Percentiles rank a stretch among this genome's conserved stretches.
phyloP scores from a whole-genome alignment of 2,113 vertebrate genomes.

The Naja naja region DNA sequence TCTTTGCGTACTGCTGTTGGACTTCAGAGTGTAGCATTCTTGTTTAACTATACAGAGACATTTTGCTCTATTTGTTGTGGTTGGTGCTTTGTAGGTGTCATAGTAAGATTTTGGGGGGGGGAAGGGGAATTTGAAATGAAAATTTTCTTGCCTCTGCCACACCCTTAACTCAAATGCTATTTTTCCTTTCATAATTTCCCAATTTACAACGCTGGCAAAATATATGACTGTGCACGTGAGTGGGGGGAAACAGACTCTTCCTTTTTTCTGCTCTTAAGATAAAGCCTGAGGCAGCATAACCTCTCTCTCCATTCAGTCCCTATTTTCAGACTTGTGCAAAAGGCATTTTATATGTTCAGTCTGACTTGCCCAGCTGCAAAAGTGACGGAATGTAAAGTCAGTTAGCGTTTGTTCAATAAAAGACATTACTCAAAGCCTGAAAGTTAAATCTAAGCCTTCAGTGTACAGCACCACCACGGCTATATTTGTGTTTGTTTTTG shows the following conservation, averaged over 20 bases:
- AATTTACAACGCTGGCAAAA: neutral
- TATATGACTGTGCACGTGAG: neutral
- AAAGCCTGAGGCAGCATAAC: neutral
- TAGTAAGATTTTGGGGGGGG: neutral
- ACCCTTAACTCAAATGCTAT: neutral
- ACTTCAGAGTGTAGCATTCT: neutral
- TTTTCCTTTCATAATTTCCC: neutral
- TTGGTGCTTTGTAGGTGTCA: neutral
- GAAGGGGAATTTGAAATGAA: neutral
- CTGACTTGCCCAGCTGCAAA: neutral
- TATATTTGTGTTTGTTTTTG: neutral
- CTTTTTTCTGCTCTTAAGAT: neutral
- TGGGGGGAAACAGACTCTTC: neutral
- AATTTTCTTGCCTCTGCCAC: neutral
- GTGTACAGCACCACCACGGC: neutral
- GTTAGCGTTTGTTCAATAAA: slow-evolving; percentile 10
- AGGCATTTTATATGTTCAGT: neutral
- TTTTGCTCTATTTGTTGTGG: neutral
- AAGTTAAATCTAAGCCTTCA: neutral
- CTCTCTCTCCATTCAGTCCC: neutral
- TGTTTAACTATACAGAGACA: neutral
- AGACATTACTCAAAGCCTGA: neutral
- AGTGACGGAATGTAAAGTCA: neutral
- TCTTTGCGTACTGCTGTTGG: neutral
- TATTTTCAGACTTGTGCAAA: neutral